These are phyloP conservation scores for Lepus timidus DNA, from an alignment of 2,113 vertebrate species.

Conservation along the genomic window DNA sequence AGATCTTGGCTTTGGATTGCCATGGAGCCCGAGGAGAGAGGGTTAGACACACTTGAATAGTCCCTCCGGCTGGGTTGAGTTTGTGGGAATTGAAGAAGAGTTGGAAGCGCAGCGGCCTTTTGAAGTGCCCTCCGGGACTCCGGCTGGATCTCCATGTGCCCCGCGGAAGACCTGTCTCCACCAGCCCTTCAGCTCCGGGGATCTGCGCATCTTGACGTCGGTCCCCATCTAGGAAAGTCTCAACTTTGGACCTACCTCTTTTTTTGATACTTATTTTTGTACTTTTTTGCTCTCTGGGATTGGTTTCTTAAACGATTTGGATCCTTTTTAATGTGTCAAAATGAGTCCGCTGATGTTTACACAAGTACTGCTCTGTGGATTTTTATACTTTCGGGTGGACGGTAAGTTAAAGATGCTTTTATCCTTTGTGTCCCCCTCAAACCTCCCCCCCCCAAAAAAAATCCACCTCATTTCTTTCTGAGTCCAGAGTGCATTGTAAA, in stretches of 20 bases:
- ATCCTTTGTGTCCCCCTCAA: not conserved
- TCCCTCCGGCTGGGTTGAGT: slow-evolving; percentile 82
- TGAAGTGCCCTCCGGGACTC: slow-evolving; percentile 76
- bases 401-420: slow-evolving; percentile 91
- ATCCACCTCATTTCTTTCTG: slow-evolving; percentile 56
- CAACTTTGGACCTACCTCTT: slow-evolving; percentile 91
- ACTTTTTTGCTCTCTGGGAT: slow-evolving; percentile 88
- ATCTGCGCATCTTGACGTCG: slow-evolving; percentile 79
- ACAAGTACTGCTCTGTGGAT: slow-evolving; percentile 95
- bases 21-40: slow-evolving; percentile 82
- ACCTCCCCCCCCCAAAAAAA: not conserved
- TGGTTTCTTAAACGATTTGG: slow-evolving; percentile 89
- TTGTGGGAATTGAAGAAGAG: slow-evolving; percentile 85
- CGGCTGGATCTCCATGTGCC: slow-evolving; percentile 85
- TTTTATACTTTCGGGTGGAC: slow-evolving; percentile 93
- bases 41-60: slow-evolving; percentile 84
- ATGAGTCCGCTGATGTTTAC: slow-evolving; percentile 97
- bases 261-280: slow-evolving; percentile 86
- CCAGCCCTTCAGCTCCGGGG: slow-evolving; percentile 76
- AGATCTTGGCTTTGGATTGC: slow-evolving; percentile 85
- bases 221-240: slow-evolving; percentile 85
- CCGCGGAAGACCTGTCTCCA: slow-evolving; percentile 76
- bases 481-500: slow-evolving; percentile 74
- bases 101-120: slow-evolving; percentile 81
- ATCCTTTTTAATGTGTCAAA: slow-evolving; percentile 96